Percentiles rank a stretch among this genome's conserved stretches.
Conservation (phyloP, 2,888 invertebrate genomes). For the Caenorhabditis afra region DNA sequence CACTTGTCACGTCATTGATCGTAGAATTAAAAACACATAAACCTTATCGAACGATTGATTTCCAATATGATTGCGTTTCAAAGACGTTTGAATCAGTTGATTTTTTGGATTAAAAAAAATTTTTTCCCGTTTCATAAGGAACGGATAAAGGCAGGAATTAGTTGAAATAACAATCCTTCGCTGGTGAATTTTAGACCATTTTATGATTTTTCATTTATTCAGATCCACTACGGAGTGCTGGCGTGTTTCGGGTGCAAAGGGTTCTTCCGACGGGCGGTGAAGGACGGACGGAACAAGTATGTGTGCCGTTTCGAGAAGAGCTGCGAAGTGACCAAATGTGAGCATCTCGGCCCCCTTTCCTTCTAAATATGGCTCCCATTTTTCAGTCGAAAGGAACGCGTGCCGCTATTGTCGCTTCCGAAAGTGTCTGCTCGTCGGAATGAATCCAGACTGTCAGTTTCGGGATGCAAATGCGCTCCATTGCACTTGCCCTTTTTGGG, state of each 20-base stretch:
- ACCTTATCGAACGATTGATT: too few relatives aligned
- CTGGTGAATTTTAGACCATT: too few relatives aligned
- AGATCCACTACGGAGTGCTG: conserved; percentile 75
- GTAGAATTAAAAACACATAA: too few relatives aligned
- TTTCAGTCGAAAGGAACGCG: conserved; percentile 75
- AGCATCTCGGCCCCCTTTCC: conserved; percentile 24
- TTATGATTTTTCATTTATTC: conserved; percentile 3
- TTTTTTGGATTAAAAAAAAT: too few relatives aligned
- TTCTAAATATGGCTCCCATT: neutral
- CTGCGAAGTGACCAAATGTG: conserved; percentile 76
- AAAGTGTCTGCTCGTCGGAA: conserved; percentile 76
- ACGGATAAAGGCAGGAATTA: too few relatives aligned
- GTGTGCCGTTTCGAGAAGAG: conserved; percentile 76
- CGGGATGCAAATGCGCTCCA: too few relatives aligned
- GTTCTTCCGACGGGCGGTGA: conserved; percentile 77
- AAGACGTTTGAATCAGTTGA: too few relatives aligned
- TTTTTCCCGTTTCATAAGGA: too few relatives aligned
- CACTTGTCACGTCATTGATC: too few relatives aligned
- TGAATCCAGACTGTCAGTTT: conserved; percentile 76
- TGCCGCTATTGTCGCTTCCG: conserved; percentile 77
- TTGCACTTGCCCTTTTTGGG: too few relatives aligned
- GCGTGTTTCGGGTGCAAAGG: conserved; percentile 78
- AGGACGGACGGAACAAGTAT: conserved; percentile 78
- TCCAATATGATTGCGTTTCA: too few relatives aligned
- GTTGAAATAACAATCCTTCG: too few relatives aligned